Evolutionary conservation across 2,888 invertebrate genomes (phyloP).

Genomic region (Cyaniris semiargus): DNA sequence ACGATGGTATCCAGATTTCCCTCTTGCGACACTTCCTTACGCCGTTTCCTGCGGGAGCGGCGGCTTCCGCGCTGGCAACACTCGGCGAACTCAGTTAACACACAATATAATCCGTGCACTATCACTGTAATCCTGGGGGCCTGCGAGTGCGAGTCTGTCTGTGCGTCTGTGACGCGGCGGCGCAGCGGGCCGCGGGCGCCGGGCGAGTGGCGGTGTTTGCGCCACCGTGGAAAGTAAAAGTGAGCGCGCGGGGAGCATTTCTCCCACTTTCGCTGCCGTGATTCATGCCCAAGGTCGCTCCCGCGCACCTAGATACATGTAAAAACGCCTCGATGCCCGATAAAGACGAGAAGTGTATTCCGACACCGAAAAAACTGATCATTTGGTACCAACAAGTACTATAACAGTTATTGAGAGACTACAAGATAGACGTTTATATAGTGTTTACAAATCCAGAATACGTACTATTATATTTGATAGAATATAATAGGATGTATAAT

Average conservation of each 20-base stretch:
- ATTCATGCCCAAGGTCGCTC: slow-evolving; percentile 76
- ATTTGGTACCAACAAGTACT: background rate
- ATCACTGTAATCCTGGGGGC: slow-evolving; percentile 68
- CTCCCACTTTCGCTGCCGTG: slow-evolving; percentile 80
- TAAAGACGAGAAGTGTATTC: background rate
- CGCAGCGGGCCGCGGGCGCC: slow-evolving; percentile 79
- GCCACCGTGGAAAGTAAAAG: slow-evolving; percentile 80
- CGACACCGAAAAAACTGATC: background rate
- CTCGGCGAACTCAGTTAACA: slow-evolving; percentile 65
- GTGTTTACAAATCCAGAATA: too few species aligned
- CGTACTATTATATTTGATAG: too few species aligned
- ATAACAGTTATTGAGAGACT: background rate
- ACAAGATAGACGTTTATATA: too few species aligned
- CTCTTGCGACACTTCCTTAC: slow-evolving; percentile 74
- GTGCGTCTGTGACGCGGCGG: slow-evolving; percentile 66
- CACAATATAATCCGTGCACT: slow-evolving; percentile 55
- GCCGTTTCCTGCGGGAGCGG: slow-evolving; percentile 77
- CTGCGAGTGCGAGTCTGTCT: slow-evolving; percentile 65
- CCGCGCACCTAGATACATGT: slow-evolving; percentile 53
- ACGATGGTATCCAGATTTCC: slow-evolving; percentile 13
- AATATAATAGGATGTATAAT: too few species aligned
- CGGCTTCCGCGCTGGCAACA: slow-evolving; percentile 54
- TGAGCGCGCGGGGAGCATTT: slow-evolving; percentile 76
- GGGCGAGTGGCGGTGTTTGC: slow-evolving; percentile 79
- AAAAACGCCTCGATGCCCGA: slow-evolving; percentile 33